Percentiles rank a stretch among this genome's conserved stretches.
Conservation (phyloP, 1,140 invertebrate genomes). For the Melipona quadrifasciata region DNA sequence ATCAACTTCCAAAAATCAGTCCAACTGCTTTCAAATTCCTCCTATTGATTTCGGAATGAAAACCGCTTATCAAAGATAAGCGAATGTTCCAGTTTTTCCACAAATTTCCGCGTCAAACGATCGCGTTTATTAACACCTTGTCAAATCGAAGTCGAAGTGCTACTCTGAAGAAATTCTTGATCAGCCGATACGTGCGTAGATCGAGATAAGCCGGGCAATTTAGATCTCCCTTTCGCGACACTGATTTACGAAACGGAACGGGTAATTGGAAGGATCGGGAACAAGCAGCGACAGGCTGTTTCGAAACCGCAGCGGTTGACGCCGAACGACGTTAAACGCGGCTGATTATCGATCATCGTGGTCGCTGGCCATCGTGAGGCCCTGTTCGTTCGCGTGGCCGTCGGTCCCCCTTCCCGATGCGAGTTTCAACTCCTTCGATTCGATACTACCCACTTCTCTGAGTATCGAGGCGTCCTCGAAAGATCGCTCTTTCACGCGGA, state of each 20-base stretch:
- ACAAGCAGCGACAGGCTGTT: background rate
- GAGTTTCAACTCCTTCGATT: constrained; percentile 52
- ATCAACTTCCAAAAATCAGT: background rate
- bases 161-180: background rate
- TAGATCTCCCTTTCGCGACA: background rate
- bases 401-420: constrained; percentile 2
- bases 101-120: background rate
- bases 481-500: constrained; percentile 54
- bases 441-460: background rate
- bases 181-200: background rate
- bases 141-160: background rate
- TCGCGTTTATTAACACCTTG: background rate
- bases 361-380: constrained; percentile 33
- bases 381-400: constrained; percentile 16
- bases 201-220: background rate
- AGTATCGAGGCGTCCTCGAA: background rate
- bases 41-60: background rate
- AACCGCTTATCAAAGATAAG: background rate
- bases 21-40: background rate
- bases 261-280: background rate
- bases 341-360: constrained; percentile 54
- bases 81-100: background rate
- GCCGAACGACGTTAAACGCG: constrained; percentile 27
- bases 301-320: constrained; percentile 25
- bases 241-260: background rate